Conservation (phyloP, 2,113 vertebrate species). For the Gulo gulo region DNA sequence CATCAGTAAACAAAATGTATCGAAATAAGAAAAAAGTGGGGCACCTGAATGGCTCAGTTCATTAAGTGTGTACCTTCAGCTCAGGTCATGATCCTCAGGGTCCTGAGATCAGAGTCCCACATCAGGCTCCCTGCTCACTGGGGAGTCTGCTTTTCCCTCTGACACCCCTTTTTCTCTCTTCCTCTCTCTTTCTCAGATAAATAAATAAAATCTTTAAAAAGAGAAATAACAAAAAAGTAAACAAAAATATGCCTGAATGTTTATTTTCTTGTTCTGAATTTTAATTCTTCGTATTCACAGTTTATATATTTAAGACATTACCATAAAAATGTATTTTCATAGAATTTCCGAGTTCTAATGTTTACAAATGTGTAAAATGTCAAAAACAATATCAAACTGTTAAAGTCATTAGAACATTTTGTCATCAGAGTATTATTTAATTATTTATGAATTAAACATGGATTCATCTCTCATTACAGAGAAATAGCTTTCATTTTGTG, state of each 20-base stretch:
- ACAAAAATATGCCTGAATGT: neutral
- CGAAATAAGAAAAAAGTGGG: neutral
- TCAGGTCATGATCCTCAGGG: neutral
- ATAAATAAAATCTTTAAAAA: neutral
- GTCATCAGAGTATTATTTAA: neutral
- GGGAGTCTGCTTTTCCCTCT: neutral
- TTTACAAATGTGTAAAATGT: neutral
- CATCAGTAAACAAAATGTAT: neutral
- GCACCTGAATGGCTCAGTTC: neutral
- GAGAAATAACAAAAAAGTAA: neutral
- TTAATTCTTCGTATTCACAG: neutral
- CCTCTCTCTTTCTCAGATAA: neutral
- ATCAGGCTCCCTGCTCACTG: neutral
- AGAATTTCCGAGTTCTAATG: neutral
- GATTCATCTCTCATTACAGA: neutral
- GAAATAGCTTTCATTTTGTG: neutral
- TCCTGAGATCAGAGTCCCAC: neutral
- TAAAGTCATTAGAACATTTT: neutral
- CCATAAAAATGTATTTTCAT: conserved; percentile 7
- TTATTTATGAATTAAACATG: conserved; percentile 28
- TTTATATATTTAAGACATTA: conserved; percentile 18
- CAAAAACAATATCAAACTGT: neutral
- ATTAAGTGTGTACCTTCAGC: neutral
- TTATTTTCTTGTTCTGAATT: neutral
- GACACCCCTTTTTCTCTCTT: neutral